A percentile compares a stretch with the other conserved stretches of the same genome.
phyloP scores from a whole-genome alignment of 2,797 vertebrate genomes.

The Melanotaenia boesemani region DNA sequence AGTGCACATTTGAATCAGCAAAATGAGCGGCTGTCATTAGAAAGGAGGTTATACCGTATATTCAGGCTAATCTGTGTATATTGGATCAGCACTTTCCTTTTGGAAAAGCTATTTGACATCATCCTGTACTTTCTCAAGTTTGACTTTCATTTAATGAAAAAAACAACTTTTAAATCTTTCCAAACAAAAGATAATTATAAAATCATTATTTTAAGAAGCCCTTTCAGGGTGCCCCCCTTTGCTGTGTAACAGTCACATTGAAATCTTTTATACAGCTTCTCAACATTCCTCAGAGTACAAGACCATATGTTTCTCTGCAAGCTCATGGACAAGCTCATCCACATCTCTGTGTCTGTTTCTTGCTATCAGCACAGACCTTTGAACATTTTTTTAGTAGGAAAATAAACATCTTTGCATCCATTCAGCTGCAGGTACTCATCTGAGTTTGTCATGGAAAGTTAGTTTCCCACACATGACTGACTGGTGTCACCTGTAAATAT shows the following conservation, averaged over 20 bases:
- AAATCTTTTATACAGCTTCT: conserved; percentile 17
- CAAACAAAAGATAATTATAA: conserved; percentile 22
- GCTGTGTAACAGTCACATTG: conserved; percentile 61
- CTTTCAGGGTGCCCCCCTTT: conserved; percentile 46
- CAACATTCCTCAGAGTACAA: neutral
- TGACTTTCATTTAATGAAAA: conserved; percentile 34
- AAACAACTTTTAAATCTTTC: conserved; percentile 27
- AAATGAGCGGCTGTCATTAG: conserved; percentile 14
- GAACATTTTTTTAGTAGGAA: conserved; percentile 17
- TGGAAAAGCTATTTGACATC: conserved; percentile 60
- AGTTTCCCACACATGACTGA: conserved; percentile 21
- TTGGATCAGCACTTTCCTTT: conserved; percentile 18
- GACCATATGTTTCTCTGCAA: neutral
- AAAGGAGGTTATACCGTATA: conserved; percentile 33
- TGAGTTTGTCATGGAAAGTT: conserved; percentile 43
- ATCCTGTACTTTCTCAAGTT: conserved; percentile 65
- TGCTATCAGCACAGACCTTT: conserved; percentile 9
- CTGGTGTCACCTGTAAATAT: conserved; percentile 37
- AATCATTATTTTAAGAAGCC: conserved; percentile 51
- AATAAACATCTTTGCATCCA: conserved; percentile 42
- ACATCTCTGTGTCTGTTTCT: neutral
- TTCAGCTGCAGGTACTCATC: conserved; percentile 27
- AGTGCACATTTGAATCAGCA: conserved; percentile 49
- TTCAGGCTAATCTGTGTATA: conserved; percentile 38
- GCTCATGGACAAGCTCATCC: neutral